These are phyloP conservation scores for Pangasianodon gigas DNA, from an alignment of 2,113 vertebrate species.

Conservation along the genomic window DNA sequence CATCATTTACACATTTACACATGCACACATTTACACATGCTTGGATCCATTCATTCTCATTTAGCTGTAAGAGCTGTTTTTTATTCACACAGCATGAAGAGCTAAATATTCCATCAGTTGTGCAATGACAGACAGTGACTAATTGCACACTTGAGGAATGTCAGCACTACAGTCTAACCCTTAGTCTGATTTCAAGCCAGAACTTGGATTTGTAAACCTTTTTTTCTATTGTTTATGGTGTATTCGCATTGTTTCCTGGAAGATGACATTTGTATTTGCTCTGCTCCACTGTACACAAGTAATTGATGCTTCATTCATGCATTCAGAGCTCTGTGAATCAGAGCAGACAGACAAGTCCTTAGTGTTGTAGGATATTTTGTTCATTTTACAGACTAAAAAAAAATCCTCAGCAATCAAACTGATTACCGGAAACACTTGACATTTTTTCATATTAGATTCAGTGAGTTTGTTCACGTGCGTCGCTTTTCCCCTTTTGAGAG, in stretches of 20 bases:
- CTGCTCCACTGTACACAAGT: not conserved
- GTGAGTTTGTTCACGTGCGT: not conserved
- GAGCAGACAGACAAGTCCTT: not conserved
- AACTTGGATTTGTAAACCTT: not conserved
- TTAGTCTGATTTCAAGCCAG: not conserved
- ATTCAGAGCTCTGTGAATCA: not conserved
- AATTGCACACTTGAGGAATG: constrained; percentile 43
- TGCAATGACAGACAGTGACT: not conserved
- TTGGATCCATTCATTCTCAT: not conserved
- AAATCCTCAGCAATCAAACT: not conserved
- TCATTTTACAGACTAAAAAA: not conserved
- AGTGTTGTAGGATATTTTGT: not conserved
- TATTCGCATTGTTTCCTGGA: not conserved
- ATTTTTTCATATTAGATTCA: not conserved
- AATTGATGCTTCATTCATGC: not conserved
- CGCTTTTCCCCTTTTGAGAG: not conserved
- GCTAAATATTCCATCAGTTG: constrained; percentile 1
- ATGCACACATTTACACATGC: not conserved
- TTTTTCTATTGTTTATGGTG: not conserved
- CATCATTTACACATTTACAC: not conserved
- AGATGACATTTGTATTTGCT: not conserved
- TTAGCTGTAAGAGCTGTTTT: no score
- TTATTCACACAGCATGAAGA: not conserved
- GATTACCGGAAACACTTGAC: no score
- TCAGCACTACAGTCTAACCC: not conserved